These are phyloP conservation scores for Dinothrombium tinctorium DNA, from an alignment of 1,140 invertebrate genomes.

Conservation along the genomic window DNA sequence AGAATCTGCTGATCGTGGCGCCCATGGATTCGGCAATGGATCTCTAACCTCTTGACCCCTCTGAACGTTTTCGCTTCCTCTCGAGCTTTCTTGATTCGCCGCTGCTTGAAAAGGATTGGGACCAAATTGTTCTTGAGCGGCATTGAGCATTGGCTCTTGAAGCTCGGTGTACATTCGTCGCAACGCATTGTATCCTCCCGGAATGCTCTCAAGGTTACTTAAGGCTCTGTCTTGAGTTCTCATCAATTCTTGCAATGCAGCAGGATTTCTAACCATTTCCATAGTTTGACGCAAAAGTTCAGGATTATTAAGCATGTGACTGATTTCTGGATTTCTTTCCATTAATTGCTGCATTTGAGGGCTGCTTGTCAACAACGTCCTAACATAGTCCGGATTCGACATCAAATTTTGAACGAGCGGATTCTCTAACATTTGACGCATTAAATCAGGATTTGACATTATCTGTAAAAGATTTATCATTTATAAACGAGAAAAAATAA, in stretches of 20 bases:
- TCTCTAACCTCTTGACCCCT: slow-evolving; percentile 81
- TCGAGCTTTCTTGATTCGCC: neutral
- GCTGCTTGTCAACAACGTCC: slow-evolving; percentile 73
- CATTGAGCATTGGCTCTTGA: slow-evolving; percentile 95
- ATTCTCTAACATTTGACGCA: slow-evolving; percentile 83
- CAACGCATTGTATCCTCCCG: slow-evolving; percentile 77
- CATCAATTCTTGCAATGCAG: slow-evolving; percentile 96
- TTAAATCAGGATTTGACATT: slow-evolving; percentile 70
- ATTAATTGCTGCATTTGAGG: slow-evolving; percentile 97
- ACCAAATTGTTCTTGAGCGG: slow-evolving; percentile 61
- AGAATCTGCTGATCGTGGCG: slow-evolving; percentile 19
- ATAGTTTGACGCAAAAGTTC: slow-evolving; percentile 87
- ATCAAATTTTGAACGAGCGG: slow-evolving; percentile 85
- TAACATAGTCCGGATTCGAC: slow-evolving; percentile 90
- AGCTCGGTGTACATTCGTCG: slow-evolving; percentile 96
- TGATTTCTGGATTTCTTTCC: slow-evolving; percentile 92
- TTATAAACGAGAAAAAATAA: too few relatives aligned
- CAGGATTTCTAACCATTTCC: slow-evolving; percentile 89
- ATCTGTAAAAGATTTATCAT: too few relatives aligned
- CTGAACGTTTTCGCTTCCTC: slow-evolving; percentile 31
- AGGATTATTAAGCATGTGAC: slow-evolving; percentile 95
- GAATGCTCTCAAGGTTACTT: slow-evolving; percentile 67
- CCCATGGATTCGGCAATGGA: slow-evolving; percentile 92
- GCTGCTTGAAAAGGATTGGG: slow-evolving; percentile 60
- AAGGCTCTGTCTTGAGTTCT: slow-evolving; percentile 91